Base-by-base conservation (phyloP, 2,113 vertebrate genomes). In the Saccopteryx bilineata region DNA sequence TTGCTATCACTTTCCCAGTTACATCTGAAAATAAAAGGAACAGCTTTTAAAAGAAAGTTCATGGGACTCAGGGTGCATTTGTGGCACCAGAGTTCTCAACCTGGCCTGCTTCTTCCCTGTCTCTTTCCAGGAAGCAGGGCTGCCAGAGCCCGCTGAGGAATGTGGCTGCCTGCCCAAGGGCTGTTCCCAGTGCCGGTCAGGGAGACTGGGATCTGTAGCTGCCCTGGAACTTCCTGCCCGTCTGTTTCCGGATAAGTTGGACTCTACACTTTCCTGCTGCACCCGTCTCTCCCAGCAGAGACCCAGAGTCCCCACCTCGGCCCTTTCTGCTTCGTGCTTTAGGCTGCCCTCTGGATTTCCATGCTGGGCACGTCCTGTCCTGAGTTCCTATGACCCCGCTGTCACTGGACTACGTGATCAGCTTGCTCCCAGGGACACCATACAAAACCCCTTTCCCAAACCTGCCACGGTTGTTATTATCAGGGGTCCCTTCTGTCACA, bases 21-120 rank as follows among this genome's bases (percentile, higher is more conserved):
- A 86, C 31, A 96, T 98, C 99, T 99, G 97, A 48, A 98, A 98
- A 82, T 24, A 18, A 66, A 94, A 94, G 80, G 85, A 85, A 84
- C 1, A 0, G 6, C 0, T 21, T 89, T 61, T 28, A 48, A 65
- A 80, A 26, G 56, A 10, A 10, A 54, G 85, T 12, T 66, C 46
- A 2, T 5, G 23, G 58, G 56, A 52, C 19, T 9, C 24, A 2
- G 17, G n/a, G 65, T 0, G 1, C 0, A 0, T 1, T 2, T 7
- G 21, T 3, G n/a, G 18, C 46, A 54, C n/a, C 0, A 0, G 1
- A 1, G 31, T 50, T 24, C 9, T 23, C 48, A 21, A 9, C 2
- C 23, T 0, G 10, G 65, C 10, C 0, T 21, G 17, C 26, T 26
- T 28, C 60, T 26, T 71, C 31, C 31, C 56, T 1, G 6, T 26